A percentile compares a stretch with the other conserved stretches of the same genome.
These are phyloP conservation scores for Halisarca cf. caerulea DNA, from an alignment of 37 sponge, comb jelly and placozoan species.

Conservation along the genomic window DNA sequence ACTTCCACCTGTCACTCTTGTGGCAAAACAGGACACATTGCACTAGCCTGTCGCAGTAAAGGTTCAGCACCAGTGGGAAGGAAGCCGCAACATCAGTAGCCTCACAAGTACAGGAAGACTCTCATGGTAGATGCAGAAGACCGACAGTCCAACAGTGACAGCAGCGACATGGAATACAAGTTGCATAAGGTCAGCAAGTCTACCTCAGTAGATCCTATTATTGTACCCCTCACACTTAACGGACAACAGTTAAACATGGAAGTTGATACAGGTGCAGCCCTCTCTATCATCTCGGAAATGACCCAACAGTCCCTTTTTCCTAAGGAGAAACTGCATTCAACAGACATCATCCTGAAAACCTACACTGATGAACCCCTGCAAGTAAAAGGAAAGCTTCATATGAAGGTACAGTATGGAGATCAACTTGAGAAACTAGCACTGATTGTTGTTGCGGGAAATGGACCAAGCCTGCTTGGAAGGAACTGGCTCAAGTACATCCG, in stretches of 20 bases:
- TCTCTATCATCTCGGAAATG: constrained; percentile 27
- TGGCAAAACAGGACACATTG: constrained; percentile 45
- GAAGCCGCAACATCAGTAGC: no score
- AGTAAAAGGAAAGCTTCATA: not conserved
- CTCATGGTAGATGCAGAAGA: not conserved
- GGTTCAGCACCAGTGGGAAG: no score
- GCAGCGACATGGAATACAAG: not conserved
- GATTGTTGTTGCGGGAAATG: constrained; percentile 20
- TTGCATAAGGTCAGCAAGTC: not conserved
- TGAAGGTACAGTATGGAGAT: not conserved
- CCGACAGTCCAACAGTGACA: not conserved
- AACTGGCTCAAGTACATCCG: constrained; percentile 10
- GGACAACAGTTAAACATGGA: constrained; percentile 33
- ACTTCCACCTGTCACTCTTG: constrained; percentile 25
- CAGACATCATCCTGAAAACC: constrained; percentile 8
- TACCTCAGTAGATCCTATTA: constrained; percentile 1
- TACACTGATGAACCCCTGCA: constrained; percentile 23
- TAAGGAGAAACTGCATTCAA: not conserved
- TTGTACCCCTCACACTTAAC: not conserved
- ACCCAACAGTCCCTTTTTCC: not conserved
- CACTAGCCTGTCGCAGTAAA: constrained; percentile 16
- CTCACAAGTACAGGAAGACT: not conserved
- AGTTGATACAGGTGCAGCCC: constrained; percentile 29
- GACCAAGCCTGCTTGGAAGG: constrained; percentile 33
- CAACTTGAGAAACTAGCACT: not conserved